phyloP scores from a whole-genome alignment of 2,113 vertebrate genomes.

The Ammodytes dubius region DNA sequence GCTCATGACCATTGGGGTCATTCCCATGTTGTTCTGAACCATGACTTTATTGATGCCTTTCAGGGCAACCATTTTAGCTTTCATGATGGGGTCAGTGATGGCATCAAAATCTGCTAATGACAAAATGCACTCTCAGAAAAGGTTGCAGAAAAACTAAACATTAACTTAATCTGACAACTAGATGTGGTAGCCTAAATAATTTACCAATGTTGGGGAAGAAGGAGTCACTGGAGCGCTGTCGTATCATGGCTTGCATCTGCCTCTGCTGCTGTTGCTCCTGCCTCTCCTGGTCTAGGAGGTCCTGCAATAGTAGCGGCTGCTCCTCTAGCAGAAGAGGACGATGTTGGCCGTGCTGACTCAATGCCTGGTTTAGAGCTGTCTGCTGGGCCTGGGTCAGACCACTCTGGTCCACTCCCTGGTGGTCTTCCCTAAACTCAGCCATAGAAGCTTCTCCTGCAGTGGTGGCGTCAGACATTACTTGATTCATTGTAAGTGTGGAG shows the following conservation, averaged over 20 bases:
- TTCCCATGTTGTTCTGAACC: conserved; percentile 96
- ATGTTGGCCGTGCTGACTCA: conserved; percentile 84
- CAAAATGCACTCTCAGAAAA: conserved; percentile 29
- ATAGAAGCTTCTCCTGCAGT: conserved; percentile 80
- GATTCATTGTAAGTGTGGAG: conserved; percentile 79
- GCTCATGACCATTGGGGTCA: conserved; percentile 94
- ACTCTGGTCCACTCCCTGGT: conserved; percentile 73
- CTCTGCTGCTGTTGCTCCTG: conserved; percentile 98
- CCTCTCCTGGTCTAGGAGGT: conserved; percentile 96
- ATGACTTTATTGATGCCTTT: conserved; percentile 99
- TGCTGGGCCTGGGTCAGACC: conserved; percentile 83
- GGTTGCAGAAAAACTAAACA: not conserved
- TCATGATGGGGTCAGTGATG: conserved; percentile 99
- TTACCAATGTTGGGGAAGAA: conserved; percentile 98
- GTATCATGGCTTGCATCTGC: conserved; percentile 99
- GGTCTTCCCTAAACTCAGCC: conserved; percentile 76
- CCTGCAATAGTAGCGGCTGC: conserved; percentile 95
- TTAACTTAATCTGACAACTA: not conserved
- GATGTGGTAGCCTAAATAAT: conserved; percentile 72
- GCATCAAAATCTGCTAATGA: conserved; percentile 93
- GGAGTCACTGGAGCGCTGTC: conserved; percentile 92
- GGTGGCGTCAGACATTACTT: conserved; percentile 84
- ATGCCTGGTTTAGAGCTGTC: conserved; percentile 81
- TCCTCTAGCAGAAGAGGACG: conserved; percentile 94
- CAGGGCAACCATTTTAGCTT: conserved; percentile 99